A percentile compares a stretch with the other conserved stretches of the same genome.
Conservation (phyloP, 2,888 invertebrate genomes). For the Anaspis maculata region DNA sequence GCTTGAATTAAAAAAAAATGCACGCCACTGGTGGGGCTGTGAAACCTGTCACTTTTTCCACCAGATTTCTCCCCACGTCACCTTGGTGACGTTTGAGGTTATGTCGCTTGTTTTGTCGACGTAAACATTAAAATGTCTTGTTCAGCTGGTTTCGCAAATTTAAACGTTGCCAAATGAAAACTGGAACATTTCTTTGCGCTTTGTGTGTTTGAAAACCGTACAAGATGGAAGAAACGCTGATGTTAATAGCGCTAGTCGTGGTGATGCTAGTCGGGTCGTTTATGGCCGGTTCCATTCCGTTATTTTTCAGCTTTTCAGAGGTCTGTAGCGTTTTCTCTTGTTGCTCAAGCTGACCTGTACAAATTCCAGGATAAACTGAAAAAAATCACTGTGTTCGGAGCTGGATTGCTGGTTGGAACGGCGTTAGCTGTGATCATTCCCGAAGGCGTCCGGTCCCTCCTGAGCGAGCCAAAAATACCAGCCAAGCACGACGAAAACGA, state of each 20-base stretch:
- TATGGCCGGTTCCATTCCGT: slow-evolving; percentile 87
- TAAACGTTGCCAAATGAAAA: no score
- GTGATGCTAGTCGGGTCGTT: slow-evolving; percentile 97
- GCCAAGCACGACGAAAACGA: slow-evolving; percentile 40
- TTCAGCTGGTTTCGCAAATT: no score
- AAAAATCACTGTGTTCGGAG: slow-evolving; percentile 90
- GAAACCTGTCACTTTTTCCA: no score
- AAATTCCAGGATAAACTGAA: slow-evolving; percentile 79
- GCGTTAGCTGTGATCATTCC: slow-evolving; percentile 97
- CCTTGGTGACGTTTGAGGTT: no score
- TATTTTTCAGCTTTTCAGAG: slow-evolving; percentile 92
- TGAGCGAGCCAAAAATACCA: slow-evolving; percentile 25
- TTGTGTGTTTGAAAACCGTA: no score
- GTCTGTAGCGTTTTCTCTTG: no score
- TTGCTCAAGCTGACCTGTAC: slow-evolving; percentile 2
- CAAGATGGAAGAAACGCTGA: slow-evolving; percentile 74
- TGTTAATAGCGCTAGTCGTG: slow-evolving; percentile 72
- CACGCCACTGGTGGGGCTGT: no score
- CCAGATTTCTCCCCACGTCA: no score
- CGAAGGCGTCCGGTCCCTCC: slow-evolving; percentile 86
- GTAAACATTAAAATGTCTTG: no score
- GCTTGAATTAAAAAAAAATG: no score
- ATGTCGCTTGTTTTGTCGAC: no score
- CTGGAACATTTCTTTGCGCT: no score
- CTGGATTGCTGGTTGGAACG: slow-evolving; percentile 94